A percentile compares a stretch with the other conserved stretches of the same genome.
Conservation (phyloP, 2,888 invertebrate genomes). For the Graphium colonna region DNA sequence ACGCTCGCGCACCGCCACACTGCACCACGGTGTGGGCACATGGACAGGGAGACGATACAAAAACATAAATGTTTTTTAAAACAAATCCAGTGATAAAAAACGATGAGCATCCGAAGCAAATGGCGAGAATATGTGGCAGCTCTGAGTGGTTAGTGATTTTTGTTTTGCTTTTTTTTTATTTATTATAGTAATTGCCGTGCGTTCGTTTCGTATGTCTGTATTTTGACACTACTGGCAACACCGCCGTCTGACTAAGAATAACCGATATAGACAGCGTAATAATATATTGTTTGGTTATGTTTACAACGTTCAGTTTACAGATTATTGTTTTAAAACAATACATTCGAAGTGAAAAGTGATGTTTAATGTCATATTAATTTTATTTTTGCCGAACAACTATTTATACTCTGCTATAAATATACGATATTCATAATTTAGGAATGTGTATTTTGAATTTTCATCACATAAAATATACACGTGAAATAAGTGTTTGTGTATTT, state of each 20-base stretch:
- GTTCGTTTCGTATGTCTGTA: background rate
- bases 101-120: conserved; percentile 65
- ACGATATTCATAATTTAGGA: background rate
- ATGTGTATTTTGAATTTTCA: background rate
- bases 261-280: conserved; percentile 1
- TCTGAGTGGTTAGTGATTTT: conserved; percentile 67
- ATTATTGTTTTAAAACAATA: conserved; percentile 5
- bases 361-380: background rate
- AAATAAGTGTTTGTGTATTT: too few relatives aligned
- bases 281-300: conserved; percentile 19
- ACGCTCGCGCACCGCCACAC: conserved; percentile 42
- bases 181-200: too few relatives aligned
- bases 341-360: background rate
- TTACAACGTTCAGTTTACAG: conserved; percentile 7
- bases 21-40: conserved; percentile 48
- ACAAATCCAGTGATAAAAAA: conserved; percentile 50
- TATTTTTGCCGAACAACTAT: background rate
- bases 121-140: conserved; percentile 75
- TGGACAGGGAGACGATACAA: conserved; percentile 42
- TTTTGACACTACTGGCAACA: conserved; percentile 18
- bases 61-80: conserved; percentile 65
- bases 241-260: conserved; percentile 2
- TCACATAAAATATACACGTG: too few relatives aligned
- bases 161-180: conserved; percentile 32
- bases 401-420: background rate